phyloP scores from a whole-genome alignment of 2,888 invertebrate genomes.

The Cephalotes varians region DNA sequence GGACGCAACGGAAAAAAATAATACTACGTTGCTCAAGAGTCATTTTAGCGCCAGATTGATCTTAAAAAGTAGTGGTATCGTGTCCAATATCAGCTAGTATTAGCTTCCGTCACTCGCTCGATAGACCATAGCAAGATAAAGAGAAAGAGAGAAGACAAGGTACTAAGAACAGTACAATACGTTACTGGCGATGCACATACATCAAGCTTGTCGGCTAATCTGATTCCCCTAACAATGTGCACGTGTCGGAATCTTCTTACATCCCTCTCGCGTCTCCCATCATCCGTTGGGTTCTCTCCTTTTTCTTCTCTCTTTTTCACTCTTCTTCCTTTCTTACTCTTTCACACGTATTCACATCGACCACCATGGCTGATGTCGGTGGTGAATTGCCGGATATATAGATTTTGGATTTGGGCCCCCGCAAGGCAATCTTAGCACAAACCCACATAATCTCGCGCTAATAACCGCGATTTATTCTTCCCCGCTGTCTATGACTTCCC shows the following conservation, averaged over 20 bases:
- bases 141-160: slow-evolving; percentile 42
- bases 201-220: slow-evolving; percentile 85
- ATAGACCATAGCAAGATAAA: slow-evolving; percentile 61
- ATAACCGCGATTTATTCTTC: slow-evolving; percentile 85
- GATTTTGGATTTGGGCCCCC: slow-evolving; percentile 83
- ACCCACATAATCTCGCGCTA: slow-evolving; percentile 84
- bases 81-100: slow-evolving; percentile 73
- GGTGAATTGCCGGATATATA: slow-evolving; percentile 75
- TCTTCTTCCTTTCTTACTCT: slow-evolving; percentile 22
- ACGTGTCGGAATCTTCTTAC: slow-evolving; percentile 86
- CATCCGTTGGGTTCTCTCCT: slow-evolving; percentile 11
- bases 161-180: slow-evolving; percentile 63
- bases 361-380: slow-evolving; percentile 40
- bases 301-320: background rate
- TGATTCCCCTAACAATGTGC: slow-evolving; percentile 86
- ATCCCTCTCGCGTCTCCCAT: slow-evolving; percentile 69
- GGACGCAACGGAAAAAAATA: slow-evolving; percentile 69
- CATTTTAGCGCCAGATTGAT: slow-evolving; percentile 80
- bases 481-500: slow-evolving; percentile 67
- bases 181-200: slow-evolving; percentile 81
- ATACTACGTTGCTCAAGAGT: slow-evolving; percentile 74
- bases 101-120: slow-evolving; percentile 75
- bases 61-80: slow-evolving; percentile 80
- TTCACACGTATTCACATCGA: background rate
- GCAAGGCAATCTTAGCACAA: slow-evolving; percentile 78